Percentiles rank a stretch among this genome's conserved stretches.
phyloP scores from a whole-genome alignment of 2,797 vertebrate genomes.

The Chrysocyon brachyurus region DNA sequence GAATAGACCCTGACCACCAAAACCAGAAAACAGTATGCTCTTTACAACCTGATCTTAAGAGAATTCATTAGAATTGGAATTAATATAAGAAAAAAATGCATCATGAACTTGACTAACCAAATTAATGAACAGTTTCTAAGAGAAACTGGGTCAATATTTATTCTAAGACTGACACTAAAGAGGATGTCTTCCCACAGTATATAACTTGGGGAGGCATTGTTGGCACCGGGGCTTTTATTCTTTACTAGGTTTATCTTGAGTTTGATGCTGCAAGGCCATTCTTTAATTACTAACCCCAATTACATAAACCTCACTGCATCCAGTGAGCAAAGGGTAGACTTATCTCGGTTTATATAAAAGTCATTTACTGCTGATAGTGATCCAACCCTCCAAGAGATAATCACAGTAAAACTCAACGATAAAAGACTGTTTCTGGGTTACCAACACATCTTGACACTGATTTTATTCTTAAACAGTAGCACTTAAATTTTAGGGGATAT shows the following conservation, averaged over 20 bases:
- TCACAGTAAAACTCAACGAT: background rate
- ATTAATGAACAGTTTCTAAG: slow-evolving; percentile 33
- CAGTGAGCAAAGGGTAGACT: slow-evolving; percentile 22
- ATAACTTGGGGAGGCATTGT: background rate
- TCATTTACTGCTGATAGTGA: slow-evolving; percentile 25
- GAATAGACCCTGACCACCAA: background rate
- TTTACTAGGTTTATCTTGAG: slow-evolving; percentile 42
- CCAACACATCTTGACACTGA: background rate
- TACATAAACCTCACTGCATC: slow-evolving; percentile 4
- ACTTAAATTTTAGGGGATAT: background rate
- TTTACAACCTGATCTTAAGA: slow-evolving; percentile 17
- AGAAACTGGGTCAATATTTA: background rate
- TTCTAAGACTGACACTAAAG: background rate
- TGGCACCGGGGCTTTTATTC: background rate
- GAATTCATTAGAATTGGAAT: slow-evolving; percentile 2
- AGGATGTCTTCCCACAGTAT: background rate
- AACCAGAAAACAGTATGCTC: slow-evolving; percentile 12
- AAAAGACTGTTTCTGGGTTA: slow-evolving; percentile 44
- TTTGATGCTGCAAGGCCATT: slow-evolving; percentile 48
- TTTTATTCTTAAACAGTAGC: slow-evolving; percentile 45
- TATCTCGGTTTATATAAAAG: slow-evolving; percentile 49
- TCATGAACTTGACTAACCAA: slow-evolving; percentile 42
- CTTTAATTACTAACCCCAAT: slow-evolving; percentile 57
- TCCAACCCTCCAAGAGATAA: slow-evolving; percentile 45
- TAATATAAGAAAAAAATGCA: slow-evolving; percentile 45